Evolutionary conservation across 1,140 invertebrate species (phyloP).

Genomic region (Procambarus virginalis): DNA sequence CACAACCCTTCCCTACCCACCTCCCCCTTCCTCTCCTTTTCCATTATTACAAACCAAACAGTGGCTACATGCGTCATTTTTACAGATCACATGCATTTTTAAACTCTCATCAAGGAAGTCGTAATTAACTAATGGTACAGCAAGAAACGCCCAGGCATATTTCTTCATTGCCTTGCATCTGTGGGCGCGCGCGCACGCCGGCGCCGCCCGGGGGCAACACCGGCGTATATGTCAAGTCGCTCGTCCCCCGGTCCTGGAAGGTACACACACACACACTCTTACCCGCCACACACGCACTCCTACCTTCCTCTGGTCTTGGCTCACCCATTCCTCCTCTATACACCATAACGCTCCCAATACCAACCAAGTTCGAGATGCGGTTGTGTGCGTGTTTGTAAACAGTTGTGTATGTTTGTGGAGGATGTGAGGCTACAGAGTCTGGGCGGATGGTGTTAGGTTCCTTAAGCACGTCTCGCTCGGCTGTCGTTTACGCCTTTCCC

Average conservation of each 20-base stretch:
- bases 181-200: conserved; percentile 28
- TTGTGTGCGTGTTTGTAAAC: too few species aligned
- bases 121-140: conserved; percentile 68
- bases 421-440: too few species aligned
- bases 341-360: too few species aligned
- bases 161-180: conserved; percentile 59
- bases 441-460: background rate
- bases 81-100: conserved; percentile 67
- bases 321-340: too few species aligned
- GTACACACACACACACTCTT: too few species aligned
- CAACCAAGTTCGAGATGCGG: too few species aligned
- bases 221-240: conserved; percentile 15
- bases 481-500: conserved; percentile 41
- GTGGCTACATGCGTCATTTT: conserved; percentile 48
- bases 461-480: background rate
- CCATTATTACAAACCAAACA: conserved; percentile 1
- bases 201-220: background rate
- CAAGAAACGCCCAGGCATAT: conserved; percentile 63
- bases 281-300: too few species aligned
- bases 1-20: background rate
- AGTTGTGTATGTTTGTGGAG: too few species aligned
- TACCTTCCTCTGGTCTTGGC: too few species aligned
- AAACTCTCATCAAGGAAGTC: conserved; percentile 67
- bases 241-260: too few species aligned
- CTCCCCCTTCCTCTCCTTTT: background rate